Base-by-base conservation (phyloP, 2,888 invertebrate species). In the Linnaemya tessellans region DNA sequence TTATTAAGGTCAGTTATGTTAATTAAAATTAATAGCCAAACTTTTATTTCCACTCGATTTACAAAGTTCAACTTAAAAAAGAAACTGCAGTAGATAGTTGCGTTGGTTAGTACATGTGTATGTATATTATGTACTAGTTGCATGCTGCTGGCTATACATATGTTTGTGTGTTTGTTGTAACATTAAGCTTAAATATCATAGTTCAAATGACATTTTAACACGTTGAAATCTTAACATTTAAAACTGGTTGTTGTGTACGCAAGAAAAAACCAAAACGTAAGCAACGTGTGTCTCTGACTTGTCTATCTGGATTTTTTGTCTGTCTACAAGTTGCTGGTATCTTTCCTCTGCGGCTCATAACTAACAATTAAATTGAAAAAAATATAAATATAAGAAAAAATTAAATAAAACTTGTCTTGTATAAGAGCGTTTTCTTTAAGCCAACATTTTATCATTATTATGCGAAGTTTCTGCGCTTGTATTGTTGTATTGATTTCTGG, bases 141-240 rank as follows among this genome's bases (percentile, higher is more conserved):
- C 51, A 7, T 10, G 20, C 49, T 20, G 9, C 9, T 20, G 18
- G 20, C 2, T 7, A 0, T 8, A 5, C 38, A 38, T 15, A 13
- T 43, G 15, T 38, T 13, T 54, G 18, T 41, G 70, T 35, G 35
- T 80, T 41, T 51, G 20, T 58, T 11, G 38, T 80, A 67, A 51
- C 74, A 74, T 80, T 82, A 67, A 77, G 58, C 49, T 82, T 56
- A 78, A 83, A 83, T 83, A 83, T 78, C 82, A 83, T 13, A 83
- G 82, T 83, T 83, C 82, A 83, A 74, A 38, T 80, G 65, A 58
- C 38, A 73, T 80, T 67, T 67, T 60, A 51, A 58, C 56, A 71
- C 20, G 25, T 64, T 82, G 22, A 70, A 70, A 20, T 77, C 49
- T 80, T 74, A 74, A 68, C 67, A 80, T 81, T 74, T 62, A 0